Evolutionary conservation across 2,888 invertebrate genomes (phyloP).

Genomic region (Lasius platythorax): DNA sequence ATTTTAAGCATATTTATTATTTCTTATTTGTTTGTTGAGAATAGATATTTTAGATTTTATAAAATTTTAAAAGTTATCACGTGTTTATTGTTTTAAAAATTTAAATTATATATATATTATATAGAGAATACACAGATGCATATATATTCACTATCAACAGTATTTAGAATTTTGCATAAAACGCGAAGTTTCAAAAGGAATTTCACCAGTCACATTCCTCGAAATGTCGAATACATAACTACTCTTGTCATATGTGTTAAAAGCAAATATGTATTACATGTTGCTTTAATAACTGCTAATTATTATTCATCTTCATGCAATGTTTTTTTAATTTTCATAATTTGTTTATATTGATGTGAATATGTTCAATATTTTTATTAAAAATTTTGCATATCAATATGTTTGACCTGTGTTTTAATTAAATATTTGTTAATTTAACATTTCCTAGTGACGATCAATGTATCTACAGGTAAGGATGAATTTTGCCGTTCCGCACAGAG

Average conservation of each 20-base stretch:
- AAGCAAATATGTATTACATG: background rate
- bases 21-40: background rate
- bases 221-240: constrained; percentile 12
- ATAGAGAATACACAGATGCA: background rate
- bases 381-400: background rate
- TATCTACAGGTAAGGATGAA: background rate
- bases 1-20: background rate
- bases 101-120: background rate
- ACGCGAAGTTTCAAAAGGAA: constrained; percentile 10
- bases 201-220: background rate
- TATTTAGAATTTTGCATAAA: constrained; percentile 8
- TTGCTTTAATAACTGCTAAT: background rate
- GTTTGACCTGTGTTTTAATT: background rate
- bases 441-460: background rate
- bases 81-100: background rate
- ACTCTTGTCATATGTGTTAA: background rate
- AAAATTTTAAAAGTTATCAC: background rate
- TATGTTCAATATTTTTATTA: background rate
- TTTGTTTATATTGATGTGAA: background rate
- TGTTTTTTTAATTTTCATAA: constrained; percentile 11
- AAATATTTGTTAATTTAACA: background rate
- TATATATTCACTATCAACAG: background rate
- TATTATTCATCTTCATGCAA: background rate
- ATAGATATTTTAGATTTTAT: background rate
- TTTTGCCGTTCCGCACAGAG: background rate